Evolutionary conservation across 2,113 vertebrate species (phyloP).

Genomic region (Pangasianodon hypophthalmus): DNA sequence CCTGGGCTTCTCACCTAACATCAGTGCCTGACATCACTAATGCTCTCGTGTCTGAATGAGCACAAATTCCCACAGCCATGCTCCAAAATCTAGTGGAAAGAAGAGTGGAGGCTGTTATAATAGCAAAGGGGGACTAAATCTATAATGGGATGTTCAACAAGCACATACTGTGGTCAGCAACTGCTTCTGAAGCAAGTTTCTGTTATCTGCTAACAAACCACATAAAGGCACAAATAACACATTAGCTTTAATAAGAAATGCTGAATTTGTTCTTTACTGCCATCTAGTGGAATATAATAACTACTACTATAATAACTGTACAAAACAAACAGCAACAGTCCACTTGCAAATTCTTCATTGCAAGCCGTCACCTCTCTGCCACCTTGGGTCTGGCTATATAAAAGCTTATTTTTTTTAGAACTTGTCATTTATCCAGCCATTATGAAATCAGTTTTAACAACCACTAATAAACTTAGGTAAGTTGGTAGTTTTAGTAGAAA

Average conservation of each 20-base stretch:
- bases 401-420: background rate
- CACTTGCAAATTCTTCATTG: background rate
- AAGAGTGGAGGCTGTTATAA: background rate
- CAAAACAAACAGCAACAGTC: background rate
- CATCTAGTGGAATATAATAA: constrained; percentile 46
- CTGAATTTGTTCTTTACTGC: constrained; percentile 35
- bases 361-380: background rate
- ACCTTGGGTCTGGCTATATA: background rate
- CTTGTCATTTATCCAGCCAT: background rate
- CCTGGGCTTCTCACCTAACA: background rate
- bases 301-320: background rate
- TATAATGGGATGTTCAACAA: background rate
- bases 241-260: background rate
- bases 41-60: background rate
- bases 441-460: background rate
- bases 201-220: background rate
- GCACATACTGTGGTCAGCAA: background rate
- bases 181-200: background rate
- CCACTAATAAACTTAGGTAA: background rate
- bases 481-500: background rate
- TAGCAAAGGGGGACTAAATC: background rate
- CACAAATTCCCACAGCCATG: background rate
- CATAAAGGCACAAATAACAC: background rate
- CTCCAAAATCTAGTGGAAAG: background rate
- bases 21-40: background rate